Evolutionary conservation across 1,140 invertebrate species (phyloP).

Genomic region (Penaeus japonicus): DNA sequence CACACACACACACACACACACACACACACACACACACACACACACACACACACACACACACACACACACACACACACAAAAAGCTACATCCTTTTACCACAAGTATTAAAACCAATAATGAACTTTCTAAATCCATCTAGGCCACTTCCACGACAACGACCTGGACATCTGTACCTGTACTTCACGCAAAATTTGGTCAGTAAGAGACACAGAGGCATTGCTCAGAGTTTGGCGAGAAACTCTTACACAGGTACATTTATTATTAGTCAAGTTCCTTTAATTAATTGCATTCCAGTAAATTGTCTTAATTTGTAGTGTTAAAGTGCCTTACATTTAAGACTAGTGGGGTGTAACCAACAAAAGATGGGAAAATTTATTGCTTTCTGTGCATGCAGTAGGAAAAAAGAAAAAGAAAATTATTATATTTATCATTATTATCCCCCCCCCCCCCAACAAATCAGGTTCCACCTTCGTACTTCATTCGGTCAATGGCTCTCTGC

Average conservation of each 20-base stretch:
- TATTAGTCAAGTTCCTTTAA: not conserved
- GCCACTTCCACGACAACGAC: slow-evolving; percentile 56
- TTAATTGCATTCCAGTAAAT: no score
- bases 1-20: no score
- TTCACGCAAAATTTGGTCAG: slow-evolving; percentile 57
- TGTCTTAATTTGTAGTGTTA: no score
- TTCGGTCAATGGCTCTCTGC: slow-evolving; percentile 57
- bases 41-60: no score
- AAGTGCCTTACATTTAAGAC: no score
- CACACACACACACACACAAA: not conserved
- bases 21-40: no score
- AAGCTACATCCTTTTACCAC: not conserved
- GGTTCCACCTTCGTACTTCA: slow-evolving; percentile 58
- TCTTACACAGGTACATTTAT: slow-evolving; percentile 37
- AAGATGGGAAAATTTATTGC: not conserved
- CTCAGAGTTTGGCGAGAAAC: slow-evolving; percentile 58
- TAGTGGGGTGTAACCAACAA: not conserved
- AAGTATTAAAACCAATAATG: not conserved
- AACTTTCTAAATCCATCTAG: not conserved
- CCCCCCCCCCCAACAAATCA: not conserved
- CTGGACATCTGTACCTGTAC: slow-evolving; percentile 58
- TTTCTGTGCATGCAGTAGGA: not conserved
- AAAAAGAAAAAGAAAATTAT: not conserved
- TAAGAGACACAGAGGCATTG: slow-evolving; percentile 54
- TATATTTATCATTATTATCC: not conserved